Conservation (phyloP, 2,797 vertebrate genomes). For the Dicrostonyx torquatus region DNA sequence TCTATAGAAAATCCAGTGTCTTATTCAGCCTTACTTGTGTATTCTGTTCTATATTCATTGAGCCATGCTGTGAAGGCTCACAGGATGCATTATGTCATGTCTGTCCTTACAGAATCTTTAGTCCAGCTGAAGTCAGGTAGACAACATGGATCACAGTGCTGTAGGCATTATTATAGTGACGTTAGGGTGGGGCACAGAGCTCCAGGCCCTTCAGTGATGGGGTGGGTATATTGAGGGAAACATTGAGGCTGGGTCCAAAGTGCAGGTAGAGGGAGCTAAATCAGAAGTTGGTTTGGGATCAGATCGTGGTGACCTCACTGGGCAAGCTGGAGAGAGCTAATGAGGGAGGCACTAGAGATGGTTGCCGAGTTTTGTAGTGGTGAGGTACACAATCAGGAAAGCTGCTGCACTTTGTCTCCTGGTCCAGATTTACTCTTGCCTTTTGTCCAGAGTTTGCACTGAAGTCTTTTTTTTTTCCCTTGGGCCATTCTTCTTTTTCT, state of each 20-base stretch:
- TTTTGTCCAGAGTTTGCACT: conserved; percentile 67
- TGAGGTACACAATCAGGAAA: conserved; percentile 5
- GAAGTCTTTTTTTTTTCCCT: conserved; percentile 67
- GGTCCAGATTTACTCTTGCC: conserved; percentile 61
- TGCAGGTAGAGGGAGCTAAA: background rate
- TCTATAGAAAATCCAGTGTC: conserved; percentile 54
- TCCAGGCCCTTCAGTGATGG: background rate
- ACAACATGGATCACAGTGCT: background rate
- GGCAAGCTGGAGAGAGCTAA: background rate
- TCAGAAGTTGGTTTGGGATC: background rate
- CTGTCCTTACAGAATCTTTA: background rate
- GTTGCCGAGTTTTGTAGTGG: background rate
- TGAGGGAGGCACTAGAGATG: background rate
- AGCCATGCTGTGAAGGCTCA: conserved; percentile 1
- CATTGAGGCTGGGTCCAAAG: background rate
- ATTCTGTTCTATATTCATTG: conserved; percentile 43
- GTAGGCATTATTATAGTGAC: background rate
- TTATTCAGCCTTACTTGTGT: conserved; percentile 31
- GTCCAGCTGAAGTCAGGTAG: background rate
- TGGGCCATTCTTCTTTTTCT: conserved; percentile 74
- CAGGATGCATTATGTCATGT: background rate
- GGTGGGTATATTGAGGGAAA: background rate
- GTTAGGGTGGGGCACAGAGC: background rate
- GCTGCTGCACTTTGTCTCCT: conserved; percentile 61
- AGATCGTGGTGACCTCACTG: background rate